Conservation (phyloP, 2,888 invertebrate genomes). For the Agonopterix subpropinquella region DNA sequence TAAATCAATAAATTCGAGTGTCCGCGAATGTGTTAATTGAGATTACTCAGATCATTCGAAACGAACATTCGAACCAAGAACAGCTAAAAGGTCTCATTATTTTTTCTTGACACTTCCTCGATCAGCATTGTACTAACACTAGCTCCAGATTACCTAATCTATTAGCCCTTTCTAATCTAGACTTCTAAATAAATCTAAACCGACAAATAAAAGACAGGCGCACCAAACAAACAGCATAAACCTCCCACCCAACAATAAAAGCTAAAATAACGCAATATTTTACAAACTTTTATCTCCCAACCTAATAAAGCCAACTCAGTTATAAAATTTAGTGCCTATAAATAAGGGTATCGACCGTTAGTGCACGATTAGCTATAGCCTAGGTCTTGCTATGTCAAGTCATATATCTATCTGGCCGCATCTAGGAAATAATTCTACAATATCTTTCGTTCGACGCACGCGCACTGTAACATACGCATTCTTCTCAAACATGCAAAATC, state of each 20-base stretch:
- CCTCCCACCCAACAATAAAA: slow-evolving; percentile 1
- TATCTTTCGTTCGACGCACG: slow-evolving; percentile 59
- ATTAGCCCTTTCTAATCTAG: slow-evolving; percentile 2
- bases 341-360: slow-evolving; percentile 58
- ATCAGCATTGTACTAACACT: too few species aligned
- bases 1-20: too few species aligned
- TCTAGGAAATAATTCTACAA: slow-evolving; percentile 75
- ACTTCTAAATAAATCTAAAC: slow-evolving; percentile 8
- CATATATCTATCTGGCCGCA: slow-evolving; percentile 43
- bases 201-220: slow-evolving; percentile 5
- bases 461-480: slow-evolving; percentile 62
- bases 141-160: background rate
- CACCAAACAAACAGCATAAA: slow-evolving; percentile 14
- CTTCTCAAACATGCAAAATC: slow-evolving; percentile 72
- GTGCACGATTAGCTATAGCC: slow-evolving; percentile 36
- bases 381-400: slow-evolving; percentile 28
- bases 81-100: too few species aligned
- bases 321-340: slow-evolving; percentile 65
- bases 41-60: too few species aligned
- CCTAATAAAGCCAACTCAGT: slow-evolving; percentile 49
- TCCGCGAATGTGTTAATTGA: too few species aligned
- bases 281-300: slow-evolving; percentile 44
- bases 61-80: too few species aligned
- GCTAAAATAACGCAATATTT: slow-evolving; percentile 35
- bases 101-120: too few species aligned